phyloP scores from a whole-genome alignment of 2,888 invertebrate genomes.

The Volucella zonaria region DNA sequence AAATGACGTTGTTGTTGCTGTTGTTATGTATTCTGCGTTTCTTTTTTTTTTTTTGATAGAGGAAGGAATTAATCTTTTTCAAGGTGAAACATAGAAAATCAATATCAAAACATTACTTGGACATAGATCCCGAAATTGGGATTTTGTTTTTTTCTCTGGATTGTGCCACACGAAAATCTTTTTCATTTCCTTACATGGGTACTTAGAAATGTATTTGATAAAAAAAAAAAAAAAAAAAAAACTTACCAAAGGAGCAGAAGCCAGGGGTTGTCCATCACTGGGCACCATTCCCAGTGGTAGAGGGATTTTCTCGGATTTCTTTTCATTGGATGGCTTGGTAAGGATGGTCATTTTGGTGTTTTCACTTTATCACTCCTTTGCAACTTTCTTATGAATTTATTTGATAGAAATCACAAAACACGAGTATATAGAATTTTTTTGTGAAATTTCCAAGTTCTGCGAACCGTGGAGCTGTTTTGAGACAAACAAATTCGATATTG shows the following conservation, averaged over 20 bases:
- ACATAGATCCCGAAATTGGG: neutral
- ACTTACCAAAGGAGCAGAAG: conserved; percentile 74
- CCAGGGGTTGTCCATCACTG: conserved; percentile 60
- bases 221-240: conserved; percentile 28
- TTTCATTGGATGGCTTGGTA: conserved; percentile 88
- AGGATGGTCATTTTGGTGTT: conserved; percentile 89
- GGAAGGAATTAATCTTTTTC: conserved; percentile 63
- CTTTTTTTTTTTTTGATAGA: conserved; percentile 10
- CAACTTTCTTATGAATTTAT: conserved; percentile 14
- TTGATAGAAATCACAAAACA: neutral
- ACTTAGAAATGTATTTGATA: conserved; percentile 7
- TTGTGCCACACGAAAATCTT: neutral
- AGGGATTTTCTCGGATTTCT: conserved; percentile 87
- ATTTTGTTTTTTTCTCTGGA: neutral
- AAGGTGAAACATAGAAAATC: conserved; percentile 71
- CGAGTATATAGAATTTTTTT: neutral
- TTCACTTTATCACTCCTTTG: conserved; percentile 22
- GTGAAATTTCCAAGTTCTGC: conserved; percentile 4
- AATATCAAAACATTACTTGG: conserved; percentile 63
- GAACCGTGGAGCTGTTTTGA: conserved; percentile 21
- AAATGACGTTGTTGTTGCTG: conserved; percentile 16
- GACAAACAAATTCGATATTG: conserved; percentile 66
- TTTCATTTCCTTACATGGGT: neutral
- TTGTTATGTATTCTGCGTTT: too few relatives aligned
- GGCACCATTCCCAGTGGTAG: conserved; percentile 85